Base-by-base conservation (phyloP, 2,113 vertebrate genomes). In the Oriolus oriolus region DNA sequence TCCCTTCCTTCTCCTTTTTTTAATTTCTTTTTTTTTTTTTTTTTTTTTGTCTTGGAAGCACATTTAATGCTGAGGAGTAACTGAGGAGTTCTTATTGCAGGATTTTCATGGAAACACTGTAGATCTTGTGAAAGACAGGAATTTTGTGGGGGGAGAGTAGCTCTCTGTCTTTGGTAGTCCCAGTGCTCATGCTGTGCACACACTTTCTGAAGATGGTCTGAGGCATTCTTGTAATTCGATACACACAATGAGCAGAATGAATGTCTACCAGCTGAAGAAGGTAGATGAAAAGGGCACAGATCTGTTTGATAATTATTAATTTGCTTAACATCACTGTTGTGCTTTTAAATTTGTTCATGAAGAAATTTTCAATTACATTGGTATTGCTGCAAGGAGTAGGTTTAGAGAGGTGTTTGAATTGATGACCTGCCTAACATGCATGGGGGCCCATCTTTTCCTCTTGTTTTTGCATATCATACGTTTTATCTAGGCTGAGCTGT, bases 241-340 rank as follows among this genome's bases (percentile, higher is more conserved):
- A 27, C 78, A 90, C 64, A 41, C 66, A 65, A 23, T 80, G 76
- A 95, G 26, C 70, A 31, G 78, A 93, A 52, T 63, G 89, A 94
- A 90, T 89, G 87, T 31, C 77, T 66, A 89, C 61, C 59, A 82
- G 21, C 47, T 81, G 70, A 94, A 83, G 89, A 96, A 95, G 76
- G 94, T 92, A 97, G 95, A 95, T 20, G 83, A 78, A 89, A 97
- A 95, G 88, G 92, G 82, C 84, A 94, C 45, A 70, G 94, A 98
- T 94, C 92, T 96, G 75, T 95, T 92, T 95, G 94, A 96, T 97
- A 97, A 91, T 82, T 94, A 96, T 95, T 96, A 92, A 96, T 98
- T 97, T 97, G 84, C 92, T 96, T 97, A 95, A 84, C 87, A 90
- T 93, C 96, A 95, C 61, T 84, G 84, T 94, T 63, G 68, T 74